Percentiles rank a stretch among this genome's conserved stretches.
Evolutionary conservation across 92 coral and sea anemone genomes (phyloP).

Genomic region (Epizoanthus fatuus): DNA sequence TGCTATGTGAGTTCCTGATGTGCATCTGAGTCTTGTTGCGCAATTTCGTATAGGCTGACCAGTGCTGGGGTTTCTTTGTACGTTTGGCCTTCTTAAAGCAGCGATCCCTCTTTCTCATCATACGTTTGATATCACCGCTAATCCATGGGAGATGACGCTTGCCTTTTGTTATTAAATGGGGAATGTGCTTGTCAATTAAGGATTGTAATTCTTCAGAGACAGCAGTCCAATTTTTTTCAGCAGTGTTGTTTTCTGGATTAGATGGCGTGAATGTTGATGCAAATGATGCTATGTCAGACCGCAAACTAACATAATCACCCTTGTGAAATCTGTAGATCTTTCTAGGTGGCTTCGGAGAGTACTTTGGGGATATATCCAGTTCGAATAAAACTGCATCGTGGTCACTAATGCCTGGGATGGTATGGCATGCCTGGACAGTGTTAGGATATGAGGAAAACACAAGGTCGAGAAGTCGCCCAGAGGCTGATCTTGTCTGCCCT

Average conservation of each 20-base stretch:
- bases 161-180: background rate
- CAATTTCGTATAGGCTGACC: constrained; percentile 1
- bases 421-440: too few species aligned
- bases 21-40: constrained; percentile 2
- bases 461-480: too few species aligned
- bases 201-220: background rate
- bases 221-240: background rate
- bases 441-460: too few species aligned
- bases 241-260: background rate
- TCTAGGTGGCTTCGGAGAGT: background rate
- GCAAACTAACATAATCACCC: background rate
- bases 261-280: constrained; percentile 1
- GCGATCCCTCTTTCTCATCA: constrained; percentile 4
- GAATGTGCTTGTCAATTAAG: background rate
- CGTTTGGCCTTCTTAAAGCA: background rate
- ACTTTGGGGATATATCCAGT: too few species aligned
- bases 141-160: background rate
- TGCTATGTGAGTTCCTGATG: background rate
- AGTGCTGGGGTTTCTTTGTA: background rate
- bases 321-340: background rate
- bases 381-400: too few species aligned
- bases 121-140: background rate
- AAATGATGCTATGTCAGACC: constrained; percentile 5
- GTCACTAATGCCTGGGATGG: too few species aligned
- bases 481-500: too few species aligned